Conservation (phyloP, 2,797 vertebrate species). For the Salmo trutta region DNA sequence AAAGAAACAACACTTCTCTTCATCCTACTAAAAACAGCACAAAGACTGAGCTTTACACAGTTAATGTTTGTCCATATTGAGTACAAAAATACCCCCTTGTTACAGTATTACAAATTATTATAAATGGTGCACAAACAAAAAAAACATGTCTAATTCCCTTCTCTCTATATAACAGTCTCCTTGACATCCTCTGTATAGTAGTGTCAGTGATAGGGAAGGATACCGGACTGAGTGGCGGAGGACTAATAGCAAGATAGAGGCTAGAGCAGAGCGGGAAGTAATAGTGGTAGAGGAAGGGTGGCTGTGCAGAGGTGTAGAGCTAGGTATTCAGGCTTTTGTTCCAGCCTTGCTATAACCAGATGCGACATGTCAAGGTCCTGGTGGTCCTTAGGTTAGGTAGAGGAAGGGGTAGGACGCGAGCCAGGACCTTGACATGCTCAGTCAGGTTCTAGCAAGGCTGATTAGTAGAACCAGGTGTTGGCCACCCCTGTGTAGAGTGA, state of each 20-base stretch:
- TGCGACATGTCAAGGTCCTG: too few relatives aligned
- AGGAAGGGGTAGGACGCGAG: too few relatives aligned
- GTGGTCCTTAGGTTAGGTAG: too few relatives aligned
- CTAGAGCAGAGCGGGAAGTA: neutral
- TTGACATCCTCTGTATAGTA: neutral
- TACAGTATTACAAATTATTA: neutral
- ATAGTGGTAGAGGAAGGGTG: neutral
- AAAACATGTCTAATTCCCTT: neutral
- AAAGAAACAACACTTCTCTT: neutral
- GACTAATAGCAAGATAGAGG: neutral
- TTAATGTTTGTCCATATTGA: neutral
- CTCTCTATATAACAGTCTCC: neutral
- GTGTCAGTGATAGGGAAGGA: neutral
- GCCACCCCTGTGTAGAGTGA: neutral
- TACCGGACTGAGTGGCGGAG: neutral
- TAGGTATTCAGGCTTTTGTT: neutral
- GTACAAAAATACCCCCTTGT: neutral
- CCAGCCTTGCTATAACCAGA: too few relatives aligned
- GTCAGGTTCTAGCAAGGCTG: neutral
- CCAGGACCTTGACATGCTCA: neutral
- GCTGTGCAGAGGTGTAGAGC: neutral
- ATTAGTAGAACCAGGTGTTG: neutral
- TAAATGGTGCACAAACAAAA: neutral
- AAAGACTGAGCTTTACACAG: neutral
- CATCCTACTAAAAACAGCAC: neutral